Conservation (phyloP, 2,797 vertebrate genomes). For the Peromyscus attwateri region DNA sequence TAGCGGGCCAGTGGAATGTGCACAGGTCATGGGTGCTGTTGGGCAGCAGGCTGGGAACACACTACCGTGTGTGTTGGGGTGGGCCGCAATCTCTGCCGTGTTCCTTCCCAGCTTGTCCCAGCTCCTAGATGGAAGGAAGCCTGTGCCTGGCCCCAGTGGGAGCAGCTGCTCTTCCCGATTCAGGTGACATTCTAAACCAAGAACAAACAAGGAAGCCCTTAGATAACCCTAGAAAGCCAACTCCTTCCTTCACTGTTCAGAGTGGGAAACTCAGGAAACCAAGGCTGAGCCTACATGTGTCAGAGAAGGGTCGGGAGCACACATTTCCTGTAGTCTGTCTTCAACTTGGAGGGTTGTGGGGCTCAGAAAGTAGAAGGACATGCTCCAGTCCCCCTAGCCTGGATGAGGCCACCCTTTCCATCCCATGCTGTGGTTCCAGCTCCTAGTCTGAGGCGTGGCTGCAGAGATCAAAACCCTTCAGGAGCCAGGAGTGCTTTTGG, state of each 20-base stretch:
- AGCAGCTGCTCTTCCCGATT: neutral
- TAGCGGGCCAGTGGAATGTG: neutral
- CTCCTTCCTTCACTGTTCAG: neutral
- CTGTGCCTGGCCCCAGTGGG: neutral
- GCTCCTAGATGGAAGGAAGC: neutral
- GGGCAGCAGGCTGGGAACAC: neutral
- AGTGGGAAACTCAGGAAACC: constrained; percentile 30
- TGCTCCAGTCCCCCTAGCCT: neutral
- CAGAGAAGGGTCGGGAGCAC: neutral
- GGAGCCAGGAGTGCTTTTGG: neutral
- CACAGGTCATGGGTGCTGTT: neutral
- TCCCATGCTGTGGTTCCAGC: neutral
- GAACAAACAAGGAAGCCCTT: neutral
- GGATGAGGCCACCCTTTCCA: neutral
- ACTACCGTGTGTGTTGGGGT: neutral
- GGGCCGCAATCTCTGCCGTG: neutral
- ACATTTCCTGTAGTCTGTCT: neutral
- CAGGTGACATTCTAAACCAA: constrained; percentile 13
- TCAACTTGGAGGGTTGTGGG: neutral
- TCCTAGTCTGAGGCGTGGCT: neutral
- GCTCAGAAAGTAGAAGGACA: neutral
- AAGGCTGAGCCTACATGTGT: neutral
- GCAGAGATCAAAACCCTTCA: neutral
- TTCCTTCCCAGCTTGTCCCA: neutral
- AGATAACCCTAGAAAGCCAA: neutral